Evolutionary conservation across 2,888 invertebrate genomes (phyloP).

Genomic region (Hetaerina titia): DNA sequence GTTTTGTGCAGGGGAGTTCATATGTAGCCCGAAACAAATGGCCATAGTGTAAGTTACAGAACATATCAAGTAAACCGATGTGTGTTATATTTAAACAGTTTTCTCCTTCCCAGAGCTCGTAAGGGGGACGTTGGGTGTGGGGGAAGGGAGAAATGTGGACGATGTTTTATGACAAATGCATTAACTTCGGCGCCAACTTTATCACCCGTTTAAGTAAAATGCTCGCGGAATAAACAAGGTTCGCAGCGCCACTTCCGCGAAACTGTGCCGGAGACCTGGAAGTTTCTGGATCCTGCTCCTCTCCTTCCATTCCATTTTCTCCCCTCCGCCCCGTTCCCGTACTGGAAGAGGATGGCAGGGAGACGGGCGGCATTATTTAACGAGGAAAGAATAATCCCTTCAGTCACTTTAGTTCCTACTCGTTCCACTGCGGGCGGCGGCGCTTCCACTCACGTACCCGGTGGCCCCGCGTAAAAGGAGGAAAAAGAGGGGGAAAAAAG

Average conservation of each 20-base stretch:
- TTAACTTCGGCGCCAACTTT: conserved; percentile 29
- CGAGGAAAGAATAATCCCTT: conserved; percentile 17
- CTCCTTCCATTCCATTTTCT: background rate
- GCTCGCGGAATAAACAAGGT: conserved; percentile 17
- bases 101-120: background rate
- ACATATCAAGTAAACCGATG: conserved; percentile 15
- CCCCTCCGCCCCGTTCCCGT: background rate
- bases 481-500: background rate
- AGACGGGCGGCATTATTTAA: background rate
- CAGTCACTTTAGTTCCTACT: background rate
- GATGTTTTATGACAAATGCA: conserved; percentile 33
- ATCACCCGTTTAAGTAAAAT: conserved; percentile 26
- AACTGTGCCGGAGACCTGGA: background rate
- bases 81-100: background rate
- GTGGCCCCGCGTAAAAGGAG: background rate
- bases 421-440: background rate
- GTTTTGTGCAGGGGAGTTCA: background rate
- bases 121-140: background rate
- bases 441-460: background rate
- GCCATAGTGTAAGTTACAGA: conserved; percentile 8
- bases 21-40: background rate
- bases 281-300: background rate
- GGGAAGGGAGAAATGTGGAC: background rate
- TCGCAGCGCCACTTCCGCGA: background rate
- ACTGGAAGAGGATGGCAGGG: background rate